Evolutionary conservation across 1,140 invertebrate genomes (phyloP).

Genomic region (Lamellibrachia luymesi): DNA sequence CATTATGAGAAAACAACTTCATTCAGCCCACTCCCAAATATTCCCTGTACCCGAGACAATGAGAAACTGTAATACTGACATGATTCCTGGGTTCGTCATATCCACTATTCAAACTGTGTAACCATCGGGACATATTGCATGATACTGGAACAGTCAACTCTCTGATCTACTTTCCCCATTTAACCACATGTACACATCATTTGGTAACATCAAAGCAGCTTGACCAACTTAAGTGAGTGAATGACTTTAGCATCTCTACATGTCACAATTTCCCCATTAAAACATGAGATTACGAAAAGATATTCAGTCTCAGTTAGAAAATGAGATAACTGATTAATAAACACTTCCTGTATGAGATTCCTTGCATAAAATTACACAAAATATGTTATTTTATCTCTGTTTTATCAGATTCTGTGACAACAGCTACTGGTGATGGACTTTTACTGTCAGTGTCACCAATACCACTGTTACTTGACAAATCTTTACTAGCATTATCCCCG

Average conservation of each 20-base stretch:
- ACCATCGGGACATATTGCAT: too few relatives aligned
- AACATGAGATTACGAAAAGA: background rate
- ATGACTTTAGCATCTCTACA: background rate
- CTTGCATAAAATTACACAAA: background rate
- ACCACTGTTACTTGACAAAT: background rate
- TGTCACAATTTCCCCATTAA: background rate
- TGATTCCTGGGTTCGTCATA: too few relatives aligned
- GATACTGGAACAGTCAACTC: background rate
- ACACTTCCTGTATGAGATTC: background rate
- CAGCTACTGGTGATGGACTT: background rate
- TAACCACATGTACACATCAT: background rate
- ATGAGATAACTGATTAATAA: background rate
- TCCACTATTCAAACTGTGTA: too few relatives aligned
- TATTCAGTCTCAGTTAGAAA: background rate
- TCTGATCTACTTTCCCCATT: background rate
- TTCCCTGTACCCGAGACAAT: too few relatives aligned
- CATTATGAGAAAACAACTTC: too few relatives aligned
- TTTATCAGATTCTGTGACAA: background rate
- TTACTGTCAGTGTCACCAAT: background rate
- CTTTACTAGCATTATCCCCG: background rate
- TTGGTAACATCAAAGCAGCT: background rate
- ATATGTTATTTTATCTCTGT: background rate
- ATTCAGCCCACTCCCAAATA: too few relatives aligned
- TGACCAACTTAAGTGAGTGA: background rate
- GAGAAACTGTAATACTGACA: too few relatives aligned